These are phyloP conservation scores for Aphelenchoides fujianensis DNA, from an alignment of 1,140 invertebrate species.

Conservation along the genomic window DNA sequence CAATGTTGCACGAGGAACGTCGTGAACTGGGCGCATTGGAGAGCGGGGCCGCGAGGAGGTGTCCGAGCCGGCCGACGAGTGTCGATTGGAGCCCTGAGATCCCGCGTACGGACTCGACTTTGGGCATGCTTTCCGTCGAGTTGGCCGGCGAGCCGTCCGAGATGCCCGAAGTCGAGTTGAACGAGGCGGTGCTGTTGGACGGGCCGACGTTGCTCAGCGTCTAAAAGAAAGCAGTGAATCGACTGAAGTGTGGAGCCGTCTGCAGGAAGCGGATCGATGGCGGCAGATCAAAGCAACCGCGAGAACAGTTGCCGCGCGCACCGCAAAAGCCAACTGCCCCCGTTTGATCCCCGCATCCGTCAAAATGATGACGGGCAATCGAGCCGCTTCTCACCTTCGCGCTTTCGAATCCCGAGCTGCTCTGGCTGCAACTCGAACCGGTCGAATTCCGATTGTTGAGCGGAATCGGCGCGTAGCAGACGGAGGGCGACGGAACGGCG, in stretches of 20 bases:
- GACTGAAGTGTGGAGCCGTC: too few relatives aligned
- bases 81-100: background rate
- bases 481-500: background rate
- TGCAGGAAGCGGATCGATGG: too few relatives aligned
- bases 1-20: slow-evolving; percentile 60
- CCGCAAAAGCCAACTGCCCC: too few relatives aligned
- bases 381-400: slow-evolving; percentile 29
- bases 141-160: background rate
- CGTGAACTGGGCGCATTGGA: background rate
- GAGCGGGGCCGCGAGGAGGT: background rate
- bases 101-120: background rate
- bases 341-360: too few relatives aligned
- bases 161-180: background rate
- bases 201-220: slow-evolving; percentile 19
- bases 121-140: background rate
- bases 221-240: too few relatives aligned
- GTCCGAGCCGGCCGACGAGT: slow-evolving; percentile 10
- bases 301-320: too few relatives aligned
- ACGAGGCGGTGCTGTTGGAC: slow-evolving; percentile 28
- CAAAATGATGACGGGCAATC: too few relatives aligned
- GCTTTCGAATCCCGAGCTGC: slow-evolving; percentile 45
- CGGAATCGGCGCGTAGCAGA: background rate
- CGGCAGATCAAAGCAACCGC: too few relatives aligned
- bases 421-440: slow-evolving; percentile 38
- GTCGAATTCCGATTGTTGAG: slow-evolving; percentile 40